Percentiles rank a stretch among this genome's conserved stretches.
These are phyloP conservation scores for Acropora yongei DNA, from an alignment of 64 coral and sea anemone species.

Conservation along the genomic window DNA sequence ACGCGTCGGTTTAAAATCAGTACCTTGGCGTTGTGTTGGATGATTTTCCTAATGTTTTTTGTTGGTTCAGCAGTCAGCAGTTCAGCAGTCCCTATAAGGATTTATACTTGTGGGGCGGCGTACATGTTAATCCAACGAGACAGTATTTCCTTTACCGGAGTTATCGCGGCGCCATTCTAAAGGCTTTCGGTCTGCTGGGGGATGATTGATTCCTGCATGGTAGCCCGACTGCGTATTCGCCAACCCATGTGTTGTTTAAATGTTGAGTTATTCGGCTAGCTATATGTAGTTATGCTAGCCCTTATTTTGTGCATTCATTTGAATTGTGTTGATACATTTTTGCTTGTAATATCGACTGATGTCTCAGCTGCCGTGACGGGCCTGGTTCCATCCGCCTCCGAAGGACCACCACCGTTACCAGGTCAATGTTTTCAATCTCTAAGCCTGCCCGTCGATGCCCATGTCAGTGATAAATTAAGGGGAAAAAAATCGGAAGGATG, in stretches of 20 bases:
- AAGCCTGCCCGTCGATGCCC: constrained; percentile 8
- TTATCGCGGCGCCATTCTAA: neutral
- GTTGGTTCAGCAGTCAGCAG: neutral
- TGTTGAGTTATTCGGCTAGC: neutral
- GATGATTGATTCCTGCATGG: no score
- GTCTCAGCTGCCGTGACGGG: constrained; percentile 11
- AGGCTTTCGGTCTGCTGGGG: neutral
- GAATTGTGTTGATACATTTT: neutral
- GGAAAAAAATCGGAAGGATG: constrained; percentile 10
- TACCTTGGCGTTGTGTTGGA: neutral
- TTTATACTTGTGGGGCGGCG: neutral
- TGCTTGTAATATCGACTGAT: constrained; percentile 1
- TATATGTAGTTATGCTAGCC: constrained; percentile 4
- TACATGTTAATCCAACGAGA: neutral
- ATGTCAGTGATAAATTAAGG: neutral
- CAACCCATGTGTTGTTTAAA: no score
- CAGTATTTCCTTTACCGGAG: neutral
- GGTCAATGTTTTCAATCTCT: constrained; percentile 23
- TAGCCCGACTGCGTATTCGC: no score
- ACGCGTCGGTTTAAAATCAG: neutral
- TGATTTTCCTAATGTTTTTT: neutral
- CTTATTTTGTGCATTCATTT: neutral
- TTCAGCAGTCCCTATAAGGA: neutral
- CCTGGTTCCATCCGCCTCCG: neutral
- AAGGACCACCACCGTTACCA: constrained; percentile 3